Evolutionary conservation across 2,113 vertebrate species (phyloP).

Genomic region (Pyrgilauda ruficollis): DNA sequence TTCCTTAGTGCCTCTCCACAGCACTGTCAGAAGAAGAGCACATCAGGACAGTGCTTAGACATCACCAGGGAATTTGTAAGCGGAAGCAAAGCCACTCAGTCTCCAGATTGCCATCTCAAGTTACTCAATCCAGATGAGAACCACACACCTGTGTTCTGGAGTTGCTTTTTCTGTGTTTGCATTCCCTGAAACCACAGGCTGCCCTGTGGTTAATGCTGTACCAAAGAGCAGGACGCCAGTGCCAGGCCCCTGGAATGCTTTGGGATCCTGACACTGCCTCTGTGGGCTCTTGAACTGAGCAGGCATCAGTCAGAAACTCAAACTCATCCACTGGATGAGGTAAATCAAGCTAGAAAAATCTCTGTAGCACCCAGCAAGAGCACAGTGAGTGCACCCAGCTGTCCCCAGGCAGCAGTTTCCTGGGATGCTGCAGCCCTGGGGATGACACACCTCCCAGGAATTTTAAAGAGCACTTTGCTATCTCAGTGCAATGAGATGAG

Average conservation of each 20-base stretch:
- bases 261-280: neutral
- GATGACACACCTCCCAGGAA: neutral
- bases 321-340: neutral
- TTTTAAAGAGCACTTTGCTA: neutral
- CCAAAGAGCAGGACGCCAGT: accelerated
- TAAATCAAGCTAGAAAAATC: neutral
- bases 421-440: neutral
- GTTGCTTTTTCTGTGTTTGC: neutral
- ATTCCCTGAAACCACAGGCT: neutral
- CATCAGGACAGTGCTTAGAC: neutral
- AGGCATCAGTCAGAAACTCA: neutral
- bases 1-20: neutral
- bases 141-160: neutral
- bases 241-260: neutral
- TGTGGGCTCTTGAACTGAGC: neutral
- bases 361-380: neutral
- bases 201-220: neutral
- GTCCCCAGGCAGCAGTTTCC: neutral
- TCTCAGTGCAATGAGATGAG: neutral
- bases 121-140: neutral
- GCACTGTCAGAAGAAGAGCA: neutral
- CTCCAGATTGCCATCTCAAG: neutral
- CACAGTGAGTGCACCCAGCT: neutral
- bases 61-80: neutral
- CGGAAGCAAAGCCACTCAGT: neutral